Evolutionary conservation across 2,888 invertebrate genomes (phyloP).

Genomic region (Cyrtodaria siliqua): DNA sequence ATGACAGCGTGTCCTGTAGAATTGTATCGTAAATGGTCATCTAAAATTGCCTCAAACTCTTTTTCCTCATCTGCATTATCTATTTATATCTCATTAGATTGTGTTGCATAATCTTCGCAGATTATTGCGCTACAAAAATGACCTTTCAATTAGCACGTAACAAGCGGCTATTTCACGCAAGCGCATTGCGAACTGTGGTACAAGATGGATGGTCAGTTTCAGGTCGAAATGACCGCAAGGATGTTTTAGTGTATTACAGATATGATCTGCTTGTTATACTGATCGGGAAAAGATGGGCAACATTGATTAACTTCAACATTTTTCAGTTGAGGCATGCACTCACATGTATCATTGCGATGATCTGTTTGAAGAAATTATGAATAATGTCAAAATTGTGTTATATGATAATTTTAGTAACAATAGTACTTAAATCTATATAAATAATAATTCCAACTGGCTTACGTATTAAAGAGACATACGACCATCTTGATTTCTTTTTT

Average conservation of each 20-base stretch:
- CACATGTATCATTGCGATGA: no score
- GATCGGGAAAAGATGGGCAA: conserved; percentile 55
- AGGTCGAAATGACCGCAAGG: conserved; percentile 58
- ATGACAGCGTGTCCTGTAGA: neutral
- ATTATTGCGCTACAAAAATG: conserved; percentile 14
- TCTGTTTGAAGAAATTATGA: no score
- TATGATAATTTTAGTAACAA: no score
- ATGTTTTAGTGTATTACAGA: conserved; percentile 41
- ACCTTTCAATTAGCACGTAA: conserved; percentile 28
- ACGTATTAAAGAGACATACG: no score
- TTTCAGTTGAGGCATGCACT: neutral
- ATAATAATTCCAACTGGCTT: no score
- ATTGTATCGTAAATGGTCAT: neutral
- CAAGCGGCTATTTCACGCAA: conserved; percentile 27
- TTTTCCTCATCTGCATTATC: neutral
- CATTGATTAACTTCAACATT: conserved; percentile 49
- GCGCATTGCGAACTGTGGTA: conserved; percentile 11
- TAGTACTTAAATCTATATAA: no score
- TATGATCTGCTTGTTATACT: conserved; percentile 32
- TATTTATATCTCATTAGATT: conserved; percentile 5
- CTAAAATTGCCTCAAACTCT: neutral
- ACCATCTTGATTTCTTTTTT: no score
- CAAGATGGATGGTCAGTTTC: conserved; percentile 13
- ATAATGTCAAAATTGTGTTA: no score
- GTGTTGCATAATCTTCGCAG: conserved; percentile 8